Evolutionary conservation across 2,113 vertebrate genomes (phyloP), one percentile per base, ranked within the genome.

Genomic region (Rhinopithecus roxellana): DNA sequence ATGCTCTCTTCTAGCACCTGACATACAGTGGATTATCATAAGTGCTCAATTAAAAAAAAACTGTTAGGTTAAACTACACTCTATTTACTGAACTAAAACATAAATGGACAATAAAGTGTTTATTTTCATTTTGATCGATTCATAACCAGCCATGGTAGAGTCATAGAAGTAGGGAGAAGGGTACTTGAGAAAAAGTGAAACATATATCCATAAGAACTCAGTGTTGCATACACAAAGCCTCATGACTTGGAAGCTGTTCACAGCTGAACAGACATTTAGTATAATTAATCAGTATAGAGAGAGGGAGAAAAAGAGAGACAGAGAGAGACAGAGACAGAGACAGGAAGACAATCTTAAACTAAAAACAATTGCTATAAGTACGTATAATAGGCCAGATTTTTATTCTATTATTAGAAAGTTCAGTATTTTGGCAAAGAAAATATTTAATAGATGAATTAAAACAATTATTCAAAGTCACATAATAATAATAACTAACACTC

Each of bases 401-500:
- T 55, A 82, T 90, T 83, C 50, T 30, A 20, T 77, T 27, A 59
- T 14, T 72, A 12, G n/a, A 57, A 90, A 85, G 25, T 20, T n/a
- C 17, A 88, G 52, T 27, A 50, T 90, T 93, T 88, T 81, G 55
- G 69, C 43, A 95, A 87, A 14, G 70, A 3, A 87, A 94, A 90
- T 81, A 70, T 55, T 85, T 45, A 83, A 88, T 50, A 95, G n/a
- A 89, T 57, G 6, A 89, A 89, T 86, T 86, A 52, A 88, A 94
- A 57, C 2, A 55, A 20, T 20, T 52, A 87, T 79, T 75, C 23
- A 50, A 72, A 90, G 86, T 87, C 57, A 90, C 90, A 61, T 50
- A 70, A 25, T 50, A 90, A 43, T 59, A n/a, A 48, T 23, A 11
- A 2, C 32, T 75, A 90, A 48, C 6, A 67, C 3, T 1, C 35